Conservation (phyloP, 2,888 invertebrate genomes). For the Caenorhabditis macrosperma region DNA sequence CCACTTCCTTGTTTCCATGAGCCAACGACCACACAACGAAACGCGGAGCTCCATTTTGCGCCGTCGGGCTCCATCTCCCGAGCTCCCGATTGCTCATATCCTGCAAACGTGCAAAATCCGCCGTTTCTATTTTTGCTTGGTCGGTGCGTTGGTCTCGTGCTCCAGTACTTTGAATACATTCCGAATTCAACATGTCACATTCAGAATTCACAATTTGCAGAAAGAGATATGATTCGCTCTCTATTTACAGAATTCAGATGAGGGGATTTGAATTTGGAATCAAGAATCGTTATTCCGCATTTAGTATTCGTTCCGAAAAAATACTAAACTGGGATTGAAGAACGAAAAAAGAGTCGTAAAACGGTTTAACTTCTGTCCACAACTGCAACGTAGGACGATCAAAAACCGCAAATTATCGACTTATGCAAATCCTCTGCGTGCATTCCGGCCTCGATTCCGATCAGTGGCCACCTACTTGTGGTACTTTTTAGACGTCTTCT, state of each 20-base stretch:
- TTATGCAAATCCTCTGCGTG: constrained; percentile 35
- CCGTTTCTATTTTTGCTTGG: not conserved
- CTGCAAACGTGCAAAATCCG: constrained; percentile 2
- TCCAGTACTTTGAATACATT: constrained; percentile 19
- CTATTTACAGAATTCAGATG: not conserved
- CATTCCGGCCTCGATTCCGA: not conserved
- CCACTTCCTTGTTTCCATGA: not conserved
- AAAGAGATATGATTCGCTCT: not conserved
- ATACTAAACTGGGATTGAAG: not conserved
- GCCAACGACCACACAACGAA: not conserved
- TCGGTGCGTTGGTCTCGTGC: constrained; percentile 2
- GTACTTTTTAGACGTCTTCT: constrained; percentile 15
- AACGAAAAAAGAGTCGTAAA: not conserved
- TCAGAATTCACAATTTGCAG: constrained; percentile 17
- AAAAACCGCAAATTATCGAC: constrained; percentile 39
- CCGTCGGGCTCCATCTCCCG: too few species aligned
- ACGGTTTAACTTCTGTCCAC: not conserved
- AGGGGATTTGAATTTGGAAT: not conserved
- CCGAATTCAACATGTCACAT: constrained; percentile 14
- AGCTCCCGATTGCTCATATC: constrained; percentile 1
- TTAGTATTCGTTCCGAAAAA: not conserved
- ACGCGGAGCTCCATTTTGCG: not conserved
- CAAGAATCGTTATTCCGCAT: not conserved
- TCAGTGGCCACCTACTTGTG: not conserved
- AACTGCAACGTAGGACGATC: constrained; percentile 28